Percentiles rank a stretch among this genome's conserved stretches.
phyloP scores from a whole-genome alignment of 2,113 vertebrate species.

The Hyperopisus bebe region DNA sequence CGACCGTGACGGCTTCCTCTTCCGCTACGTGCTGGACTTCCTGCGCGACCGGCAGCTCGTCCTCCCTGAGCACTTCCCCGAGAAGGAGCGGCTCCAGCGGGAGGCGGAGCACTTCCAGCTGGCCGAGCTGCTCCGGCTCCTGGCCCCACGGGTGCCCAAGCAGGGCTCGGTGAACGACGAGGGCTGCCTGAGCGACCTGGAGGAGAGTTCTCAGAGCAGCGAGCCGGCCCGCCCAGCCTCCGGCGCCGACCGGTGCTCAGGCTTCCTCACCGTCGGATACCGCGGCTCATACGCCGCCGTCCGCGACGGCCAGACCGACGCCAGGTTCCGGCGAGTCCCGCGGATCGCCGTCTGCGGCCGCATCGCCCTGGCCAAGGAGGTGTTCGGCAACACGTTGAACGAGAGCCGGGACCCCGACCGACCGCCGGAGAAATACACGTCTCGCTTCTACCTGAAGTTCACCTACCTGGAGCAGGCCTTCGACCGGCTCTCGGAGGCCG shows the following conservation, averaged over 20 bases:
- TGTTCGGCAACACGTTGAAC: constrained; percentile 77
- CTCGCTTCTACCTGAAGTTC: constrained; percentile 86
- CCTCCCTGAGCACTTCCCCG: constrained; percentile 79
- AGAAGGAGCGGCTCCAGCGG: constrained; percentile 76
- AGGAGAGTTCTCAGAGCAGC: constrained; percentile 72
- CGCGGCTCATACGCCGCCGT: constrained; percentile 73
- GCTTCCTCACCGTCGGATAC: constrained; percentile 79
- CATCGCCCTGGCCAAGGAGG: constrained; percentile 78
- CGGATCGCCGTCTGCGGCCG: constrained; percentile 81
- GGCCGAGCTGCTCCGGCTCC: constrained; percentile 67
- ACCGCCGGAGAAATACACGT: constrained; percentile 79
- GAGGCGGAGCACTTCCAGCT: constrained; percentile 82
- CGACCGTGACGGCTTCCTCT: constrained; percentile 82
- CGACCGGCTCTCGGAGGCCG: constrained; percentile 73
- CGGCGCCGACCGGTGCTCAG: constrained; percentile 66
- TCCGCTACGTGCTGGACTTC: constrained; percentile 81
- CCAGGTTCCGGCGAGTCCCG: constrained; percentile 77
- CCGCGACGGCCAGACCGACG: constrained; percentile 74
- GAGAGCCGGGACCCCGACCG: constrained; percentile 81
- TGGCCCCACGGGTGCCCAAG: constrained; percentile 71
- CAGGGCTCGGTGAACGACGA: constrained; percentile 79
- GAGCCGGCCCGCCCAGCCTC: constrained; percentile 46
- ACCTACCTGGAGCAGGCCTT: constrained; percentile 82
- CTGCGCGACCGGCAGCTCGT: constrained; percentile 78
- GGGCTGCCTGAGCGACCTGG: constrained; percentile 78